Evolutionary conservation across 2,888 invertebrate genomes (phyloP), one percentile per base, ranked within the genome.

Genomic region (Aphidius colemani): DNA sequence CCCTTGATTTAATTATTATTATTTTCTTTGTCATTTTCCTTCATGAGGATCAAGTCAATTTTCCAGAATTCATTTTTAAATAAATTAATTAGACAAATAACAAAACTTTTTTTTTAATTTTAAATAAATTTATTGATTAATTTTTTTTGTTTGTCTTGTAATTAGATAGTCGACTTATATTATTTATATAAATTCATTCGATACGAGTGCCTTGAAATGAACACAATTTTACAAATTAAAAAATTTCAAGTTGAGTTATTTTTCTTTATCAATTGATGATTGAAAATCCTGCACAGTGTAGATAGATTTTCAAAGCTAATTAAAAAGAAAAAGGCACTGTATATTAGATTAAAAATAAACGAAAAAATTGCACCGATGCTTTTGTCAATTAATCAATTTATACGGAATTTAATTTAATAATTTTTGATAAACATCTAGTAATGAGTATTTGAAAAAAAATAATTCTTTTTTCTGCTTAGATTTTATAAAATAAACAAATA

Each of bases 201-300:
- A 75, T 78, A 80, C 77, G 78, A 81, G 80, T 82, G 81, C 80
- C 81, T 81, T 81, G 78, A 75, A 72, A 76, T 7, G 13, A 48
- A 48, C 11, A 48, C 30, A 76, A 71, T 70, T 75, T 75, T 74
- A 76, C 71, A 71, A 71, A 69, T 69, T 66, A 68, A 70, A 70
- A 66, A 57, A 64, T 50, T 64, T 66, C 65, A 61, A 46, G 53
- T 63, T 55, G 48, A 46, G 59, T 40, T 63, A 43, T 66, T 64
- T 66, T 67, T 66, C 56, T 51, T 40, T 10, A 13, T 53, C 53
- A 53, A 53, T 58, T 56, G 46, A 48, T 58, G 50, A 30, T 30
- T 30, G 30, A 51, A 53, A 41, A 58, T 18, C n/a, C 39, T 43
- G 49, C 53, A 61, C 45, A 53, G 39, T 46, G 9, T 6, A 44